phyloP scores from a whole-genome alignment of 2,113 vertebrate genomes.

The Lagopus muta region DNA sequence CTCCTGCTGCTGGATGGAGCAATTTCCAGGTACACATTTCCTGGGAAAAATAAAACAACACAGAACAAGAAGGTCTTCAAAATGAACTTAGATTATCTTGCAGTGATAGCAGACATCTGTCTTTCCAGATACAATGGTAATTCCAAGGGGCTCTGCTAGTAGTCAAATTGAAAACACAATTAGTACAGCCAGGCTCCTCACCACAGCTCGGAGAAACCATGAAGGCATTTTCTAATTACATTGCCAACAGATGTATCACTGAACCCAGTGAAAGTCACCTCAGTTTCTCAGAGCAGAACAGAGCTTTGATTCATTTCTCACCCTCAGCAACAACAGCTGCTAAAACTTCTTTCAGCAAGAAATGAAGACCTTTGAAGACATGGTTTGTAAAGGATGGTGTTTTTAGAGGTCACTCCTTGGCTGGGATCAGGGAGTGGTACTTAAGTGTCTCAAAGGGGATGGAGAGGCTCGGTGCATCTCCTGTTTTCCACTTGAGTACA shows the following conservation, averaged over 20 bases:
- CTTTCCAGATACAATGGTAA: neutral
- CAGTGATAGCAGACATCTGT: neutral
- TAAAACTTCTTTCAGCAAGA: neutral
- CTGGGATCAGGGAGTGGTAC: neutral
- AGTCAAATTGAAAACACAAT: neutral
- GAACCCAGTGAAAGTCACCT: neutral
- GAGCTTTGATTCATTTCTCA: neutral
- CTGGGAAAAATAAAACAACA: neutral
- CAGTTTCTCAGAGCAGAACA: neutral
- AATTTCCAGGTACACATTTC: neutral
- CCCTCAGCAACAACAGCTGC: neutral
- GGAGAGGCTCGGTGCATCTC: neutral
- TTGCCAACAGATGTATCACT: neutral
- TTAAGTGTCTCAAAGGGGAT: fast-evolving
- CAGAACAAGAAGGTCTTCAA: neutral
- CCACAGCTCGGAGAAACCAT: neutral
- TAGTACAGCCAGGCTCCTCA: neutral
- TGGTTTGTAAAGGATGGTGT: neutral
- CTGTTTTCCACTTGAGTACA: neutral
- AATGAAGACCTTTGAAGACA: neutral
- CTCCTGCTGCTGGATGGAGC: neutral
- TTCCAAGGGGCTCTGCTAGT: neutral
- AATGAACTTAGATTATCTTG: neutral
- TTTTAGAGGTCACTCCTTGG: neutral
- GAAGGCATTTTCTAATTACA: neutral